Evolutionary conservation across 2,888 invertebrate species (phyloP), one percentile per base, ranked within the genome.

Genomic region (Sesia bembeciformis): DNA sequence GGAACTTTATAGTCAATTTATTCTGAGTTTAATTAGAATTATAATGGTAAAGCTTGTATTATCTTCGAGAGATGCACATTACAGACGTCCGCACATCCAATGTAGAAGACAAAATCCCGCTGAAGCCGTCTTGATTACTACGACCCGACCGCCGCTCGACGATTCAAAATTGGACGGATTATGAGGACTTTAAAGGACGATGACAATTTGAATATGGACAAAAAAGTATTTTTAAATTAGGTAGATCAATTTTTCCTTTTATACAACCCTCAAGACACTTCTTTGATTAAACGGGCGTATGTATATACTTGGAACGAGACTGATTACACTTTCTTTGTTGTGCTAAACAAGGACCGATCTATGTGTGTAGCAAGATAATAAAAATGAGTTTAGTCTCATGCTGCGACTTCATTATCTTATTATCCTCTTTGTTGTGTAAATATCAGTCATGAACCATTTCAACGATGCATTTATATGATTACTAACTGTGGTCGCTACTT

Each of bases 141-240:
- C 78, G 81, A 76, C 76, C 80, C 82, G 78, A 68, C 74, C 74
- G 72, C 74, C 72, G 71, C 81, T 73, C 78, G 73, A 74, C 80
- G 78, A 76, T 81, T 82, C 80, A 82, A 80, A 85, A 89, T 89
- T 87, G 87, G 84, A 81, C 77, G 88, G 88, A 89, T 89, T 89
- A 88, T 84, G 85, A 86, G 84, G 86, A 86, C 82, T 88, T 88
- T 84, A 83, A 81, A 83, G 77, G 75, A 77, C 83, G 82, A 85
- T 84, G 86, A 84, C 88, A 81, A 87, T 86, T 87, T 86, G 83
- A 85, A 84, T 85, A 84, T 83, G 84, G 82, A 80, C 77, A 81
- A 78, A 74, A 78, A 77, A 80, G 79, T 75, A 70, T 79, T 68
- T 76, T 72, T 74, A 68, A 81, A 83, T 84, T 76, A 76, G n/a